These are phyloP conservation scores for Aricia agestis DNA, from an alignment of 1,140 invertebrate genomes.

Conservation along the genomic window DNA sequence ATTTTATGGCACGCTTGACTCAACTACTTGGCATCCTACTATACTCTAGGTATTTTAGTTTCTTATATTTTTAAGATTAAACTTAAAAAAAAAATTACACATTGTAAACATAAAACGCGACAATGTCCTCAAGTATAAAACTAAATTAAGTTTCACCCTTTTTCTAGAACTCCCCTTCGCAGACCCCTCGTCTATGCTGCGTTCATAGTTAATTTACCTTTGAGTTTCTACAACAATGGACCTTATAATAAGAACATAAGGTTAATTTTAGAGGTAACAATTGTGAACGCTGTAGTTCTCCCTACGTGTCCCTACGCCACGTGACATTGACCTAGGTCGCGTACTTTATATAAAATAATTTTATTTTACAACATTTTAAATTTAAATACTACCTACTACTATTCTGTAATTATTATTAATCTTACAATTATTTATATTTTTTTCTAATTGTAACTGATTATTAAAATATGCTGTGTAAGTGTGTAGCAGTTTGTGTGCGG, in stretches of 20 bases:
- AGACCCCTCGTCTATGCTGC: neutral
- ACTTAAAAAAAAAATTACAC: too few relatives aligned
- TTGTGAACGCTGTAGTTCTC: neutral
- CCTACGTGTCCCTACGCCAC: neutral
- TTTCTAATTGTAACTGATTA: neutral
- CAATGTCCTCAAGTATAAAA: neutral
- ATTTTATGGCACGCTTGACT: too few relatives aligned
- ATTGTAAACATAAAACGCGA: neutral
- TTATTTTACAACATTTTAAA: neutral
- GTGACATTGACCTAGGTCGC: conserved; percentile 11
- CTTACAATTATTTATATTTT: too few relatives aligned
- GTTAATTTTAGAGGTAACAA: too few relatives aligned
- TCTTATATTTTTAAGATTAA: too few relatives aligned
- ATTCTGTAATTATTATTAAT: neutral
- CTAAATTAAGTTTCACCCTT: neutral
- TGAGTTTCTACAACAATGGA: too few relatives aligned
- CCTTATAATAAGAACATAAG: neutral
- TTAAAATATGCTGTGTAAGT: neutral
- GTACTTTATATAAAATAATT: neutral
- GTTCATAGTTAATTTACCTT: too few relatives aligned
- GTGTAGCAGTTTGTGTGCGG: neutral
- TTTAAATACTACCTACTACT: neutral
- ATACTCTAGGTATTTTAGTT: neutral
- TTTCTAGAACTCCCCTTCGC: neutral
- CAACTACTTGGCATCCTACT: too few relatives aligned